These are phyloP conservation scores for Lanius ludovicianus DNA, from an alignment of 2,113 vertebrate species.

Conservation along the genomic window DNA sequence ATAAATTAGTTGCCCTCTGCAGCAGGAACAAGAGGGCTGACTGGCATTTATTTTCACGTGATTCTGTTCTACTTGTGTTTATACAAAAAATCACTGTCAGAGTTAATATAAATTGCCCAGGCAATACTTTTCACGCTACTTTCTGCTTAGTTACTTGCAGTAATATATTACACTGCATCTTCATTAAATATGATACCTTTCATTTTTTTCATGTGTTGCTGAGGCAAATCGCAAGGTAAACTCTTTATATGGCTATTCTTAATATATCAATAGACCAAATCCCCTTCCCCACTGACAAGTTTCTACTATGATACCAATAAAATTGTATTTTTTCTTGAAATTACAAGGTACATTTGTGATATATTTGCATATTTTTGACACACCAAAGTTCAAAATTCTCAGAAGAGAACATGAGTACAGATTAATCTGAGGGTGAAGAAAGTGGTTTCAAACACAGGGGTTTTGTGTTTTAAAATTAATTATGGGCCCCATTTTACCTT, in stretches of 20 bases:
- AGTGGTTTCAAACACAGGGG: constrained; percentile 45
- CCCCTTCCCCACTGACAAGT: constrained; percentile 72
- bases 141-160: constrained; percentile 71
- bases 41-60: constrained; percentile 67
- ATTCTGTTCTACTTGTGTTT: constrained; percentile 67
- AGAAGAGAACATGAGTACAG: constrained; percentile 55
- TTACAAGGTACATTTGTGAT: constrained; percentile 71
- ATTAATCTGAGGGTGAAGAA: constrained; percentile 56
- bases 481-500: constrained; percentile 45
- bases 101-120: constrained; percentile 75
- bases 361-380: constrained; percentile 82
- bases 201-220: constrained; percentile 51
- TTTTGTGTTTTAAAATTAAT: constrained; percentile 53
- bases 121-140: constrained; percentile 64
- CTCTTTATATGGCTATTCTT: constrained; percentile 83
- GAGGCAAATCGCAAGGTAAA: constrained; percentile 80
- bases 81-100: constrained; percentile 73
- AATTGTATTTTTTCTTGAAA: constrained; percentile 61
- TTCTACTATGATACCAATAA: constrained; percentile 69
- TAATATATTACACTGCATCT: constrained; percentile 65
- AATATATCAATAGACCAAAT: constrained; percentile 75
- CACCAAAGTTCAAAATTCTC: constrained; percentile 66
- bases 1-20: constrained; percentile 57
- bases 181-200: constrained; percentile 63
- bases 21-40: constrained; percentile 63